phyloP scores from a whole-genome alignment of 2,113 vertebrate genomes.

The Apodemus sylvaticus region DNA sequence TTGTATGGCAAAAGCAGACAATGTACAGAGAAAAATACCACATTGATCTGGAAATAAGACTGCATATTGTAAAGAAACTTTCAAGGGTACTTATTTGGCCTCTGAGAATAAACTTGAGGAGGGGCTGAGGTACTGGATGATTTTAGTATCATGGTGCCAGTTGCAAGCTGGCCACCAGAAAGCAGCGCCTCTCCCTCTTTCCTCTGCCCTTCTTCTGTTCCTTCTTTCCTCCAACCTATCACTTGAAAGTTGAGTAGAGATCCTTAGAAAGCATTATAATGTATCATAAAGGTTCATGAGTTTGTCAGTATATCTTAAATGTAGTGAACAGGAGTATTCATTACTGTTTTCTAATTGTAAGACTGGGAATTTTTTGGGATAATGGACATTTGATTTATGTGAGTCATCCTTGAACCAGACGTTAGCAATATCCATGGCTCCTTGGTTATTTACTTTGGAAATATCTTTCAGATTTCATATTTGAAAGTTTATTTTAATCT shows the following conservation, averaged over 20 bases:
- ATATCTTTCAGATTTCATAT: not conserved
- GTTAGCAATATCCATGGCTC: not conserved
- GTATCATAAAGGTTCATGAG: not conserved
- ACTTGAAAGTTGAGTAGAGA: not conserved
- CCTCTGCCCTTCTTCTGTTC: too few species aligned
- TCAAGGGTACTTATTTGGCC: not conserved
- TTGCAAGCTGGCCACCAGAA: not conserved
- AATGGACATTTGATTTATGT: not conserved
- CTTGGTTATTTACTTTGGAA: conserved; percentile 43
- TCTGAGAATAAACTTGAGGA: not conserved
- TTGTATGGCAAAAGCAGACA: not conserved
- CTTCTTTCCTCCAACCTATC: not conserved
- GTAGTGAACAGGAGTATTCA: not conserved
- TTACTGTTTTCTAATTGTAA: not conserved
- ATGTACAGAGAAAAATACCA: too few species aligned
- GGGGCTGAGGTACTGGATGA: not conserved
- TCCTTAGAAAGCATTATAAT: not conserved
- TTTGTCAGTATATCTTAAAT: not conserved
- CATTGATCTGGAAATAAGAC: not conserved
- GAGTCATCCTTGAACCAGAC: not conserved
- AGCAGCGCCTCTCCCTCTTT: not conserved
- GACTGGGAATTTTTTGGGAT: not conserved
- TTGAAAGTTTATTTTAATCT: not conserved
- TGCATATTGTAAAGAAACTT: not conserved
- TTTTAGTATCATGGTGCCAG: not conserved